Evolutionary conservation across 2,113 vertebrate species (phyloP).

Genomic region (Eulacestoma nigropectus): DNA sequence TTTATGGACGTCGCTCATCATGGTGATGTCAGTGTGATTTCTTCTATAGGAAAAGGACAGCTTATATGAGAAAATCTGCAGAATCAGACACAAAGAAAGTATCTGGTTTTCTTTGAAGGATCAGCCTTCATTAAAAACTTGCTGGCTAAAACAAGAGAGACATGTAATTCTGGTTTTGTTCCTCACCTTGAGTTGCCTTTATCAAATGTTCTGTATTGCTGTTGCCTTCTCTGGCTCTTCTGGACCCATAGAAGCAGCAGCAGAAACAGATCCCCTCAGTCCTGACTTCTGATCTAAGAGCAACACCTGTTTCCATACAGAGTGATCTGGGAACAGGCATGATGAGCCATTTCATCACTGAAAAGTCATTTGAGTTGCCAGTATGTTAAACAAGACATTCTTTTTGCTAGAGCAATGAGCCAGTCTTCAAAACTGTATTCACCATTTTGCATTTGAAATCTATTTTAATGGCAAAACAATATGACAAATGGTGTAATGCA

Average conservation of each 20-base stretch:
- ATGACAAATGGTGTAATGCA: not conserved
- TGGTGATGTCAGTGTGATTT: not conserved
- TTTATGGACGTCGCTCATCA: not conserved
- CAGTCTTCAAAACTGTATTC: not conserved
- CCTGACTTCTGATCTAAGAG: not conserved
- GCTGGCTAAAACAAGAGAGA: not conserved
- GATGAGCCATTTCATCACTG: not conserved
- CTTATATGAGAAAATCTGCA: not conserved
- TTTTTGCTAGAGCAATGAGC: not conserved
- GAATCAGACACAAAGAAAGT: not conserved
- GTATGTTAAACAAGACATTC: not conserved
- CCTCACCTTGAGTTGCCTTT: not conserved
- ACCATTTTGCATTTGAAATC: not conserved
- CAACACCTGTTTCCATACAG: rapidly evolving
- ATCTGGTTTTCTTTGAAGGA: not conserved
- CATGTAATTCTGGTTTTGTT: not conserved
- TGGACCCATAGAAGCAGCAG: not conserved
- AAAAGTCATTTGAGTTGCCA: not conserved
- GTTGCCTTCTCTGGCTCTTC: not conserved
- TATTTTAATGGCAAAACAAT: not conserved
- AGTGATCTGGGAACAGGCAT: rapidly evolving
- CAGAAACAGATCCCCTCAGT: not conserved
- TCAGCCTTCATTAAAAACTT: not conserved
- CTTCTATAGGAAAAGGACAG: not conserved
- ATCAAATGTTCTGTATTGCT: rapidly evolving